Percentiles rank a stretch among this genome's conserved stretches.
Conservation (phyloP, 2,888 invertebrate species). For the Coelopa pilipes region DNA sequence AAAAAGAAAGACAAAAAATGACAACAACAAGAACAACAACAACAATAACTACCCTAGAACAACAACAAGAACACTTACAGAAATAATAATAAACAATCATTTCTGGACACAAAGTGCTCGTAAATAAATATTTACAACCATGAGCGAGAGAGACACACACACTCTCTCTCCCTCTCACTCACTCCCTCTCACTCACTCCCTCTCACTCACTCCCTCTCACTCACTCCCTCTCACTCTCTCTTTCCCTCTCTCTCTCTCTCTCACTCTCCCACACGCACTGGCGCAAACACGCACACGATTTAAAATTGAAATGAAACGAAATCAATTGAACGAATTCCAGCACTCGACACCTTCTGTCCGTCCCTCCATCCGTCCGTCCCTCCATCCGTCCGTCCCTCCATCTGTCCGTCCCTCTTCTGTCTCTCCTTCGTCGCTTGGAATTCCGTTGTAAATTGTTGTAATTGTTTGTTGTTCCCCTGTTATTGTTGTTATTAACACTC, state of each 20-base stretch:
- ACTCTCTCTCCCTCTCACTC: neutral
- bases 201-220: neutral
- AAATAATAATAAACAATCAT: slow-evolving; percentile 12
- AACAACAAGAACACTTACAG: slow-evolving; percentile 11
- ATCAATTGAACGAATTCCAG: no score
- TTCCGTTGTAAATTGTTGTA: no score
- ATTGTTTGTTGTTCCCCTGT: no score
- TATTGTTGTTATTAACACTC: no score
- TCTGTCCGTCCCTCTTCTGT: neutral
- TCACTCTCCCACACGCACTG: no score
- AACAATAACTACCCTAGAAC: neutral
- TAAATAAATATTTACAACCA: slow-evolving; percentile 27
- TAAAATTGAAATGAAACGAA: no score
- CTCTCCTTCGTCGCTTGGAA: neutral
- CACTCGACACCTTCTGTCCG: neutral
- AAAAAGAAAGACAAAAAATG: neutral
- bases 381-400: neutral
- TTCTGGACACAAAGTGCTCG: slow-evolving; percentile 24
- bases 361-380: neutral
- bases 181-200: neutral
- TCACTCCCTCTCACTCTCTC: neutral
- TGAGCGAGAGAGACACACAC: slow-evolving; percentile 1
- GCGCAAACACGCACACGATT: no score
- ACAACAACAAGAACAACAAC: slow-evolving; percentile 4
- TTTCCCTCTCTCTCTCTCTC: neutral